phyloP scores from a whole-genome alignment of 2,888 invertebrate species.

The Elysia crispata region DNA sequence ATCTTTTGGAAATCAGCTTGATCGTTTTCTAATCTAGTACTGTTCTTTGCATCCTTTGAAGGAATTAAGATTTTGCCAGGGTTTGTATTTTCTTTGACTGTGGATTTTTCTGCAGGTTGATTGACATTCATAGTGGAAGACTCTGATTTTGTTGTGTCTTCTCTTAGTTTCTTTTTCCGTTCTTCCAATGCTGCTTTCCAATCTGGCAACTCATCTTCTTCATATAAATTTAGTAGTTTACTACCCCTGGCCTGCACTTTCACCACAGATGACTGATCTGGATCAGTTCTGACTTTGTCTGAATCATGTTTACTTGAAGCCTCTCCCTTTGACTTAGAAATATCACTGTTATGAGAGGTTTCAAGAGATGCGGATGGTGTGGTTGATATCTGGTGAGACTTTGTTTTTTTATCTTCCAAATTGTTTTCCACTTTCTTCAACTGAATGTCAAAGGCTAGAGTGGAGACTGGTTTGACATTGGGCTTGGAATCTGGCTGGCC shows the following conservation, averaged over 20 bases:
- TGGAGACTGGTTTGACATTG: neutral
- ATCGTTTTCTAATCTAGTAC: neutral
- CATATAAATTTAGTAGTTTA: neutral
- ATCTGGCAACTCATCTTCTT: slow-evolving; percentile 37
- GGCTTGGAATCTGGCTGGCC: slow-evolving; percentile 9
- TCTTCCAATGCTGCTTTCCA: slow-evolving; percentile 47
- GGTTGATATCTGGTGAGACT: too few relatives aligned
- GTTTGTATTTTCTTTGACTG: neutral
- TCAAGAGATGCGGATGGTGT: too few relatives aligned
- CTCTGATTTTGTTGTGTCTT: slow-evolving; percentile 34
- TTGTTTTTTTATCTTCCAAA: slow-evolving; percentile 24
- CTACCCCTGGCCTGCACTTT: neutral
- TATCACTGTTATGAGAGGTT: too few relatives aligned
- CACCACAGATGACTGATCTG: neutral
- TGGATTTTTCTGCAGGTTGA: neutral
- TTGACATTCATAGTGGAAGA: neutral
- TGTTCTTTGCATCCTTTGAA: neutral
- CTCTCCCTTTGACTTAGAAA: too few relatives aligned
- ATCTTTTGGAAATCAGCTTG: neutral
- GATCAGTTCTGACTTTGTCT: neutral
- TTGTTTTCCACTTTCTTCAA: slow-evolving; percentile 43
- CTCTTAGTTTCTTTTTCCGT: slow-evolving; percentile 36
- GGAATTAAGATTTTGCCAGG: neutral
- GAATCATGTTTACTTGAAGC: neutral
- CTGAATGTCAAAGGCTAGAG: slow-evolving; percentile 33